phyloP scores from a whole-genome alignment of 2,888 invertebrate genomes.

The Agapostemon virescens region DNA sequence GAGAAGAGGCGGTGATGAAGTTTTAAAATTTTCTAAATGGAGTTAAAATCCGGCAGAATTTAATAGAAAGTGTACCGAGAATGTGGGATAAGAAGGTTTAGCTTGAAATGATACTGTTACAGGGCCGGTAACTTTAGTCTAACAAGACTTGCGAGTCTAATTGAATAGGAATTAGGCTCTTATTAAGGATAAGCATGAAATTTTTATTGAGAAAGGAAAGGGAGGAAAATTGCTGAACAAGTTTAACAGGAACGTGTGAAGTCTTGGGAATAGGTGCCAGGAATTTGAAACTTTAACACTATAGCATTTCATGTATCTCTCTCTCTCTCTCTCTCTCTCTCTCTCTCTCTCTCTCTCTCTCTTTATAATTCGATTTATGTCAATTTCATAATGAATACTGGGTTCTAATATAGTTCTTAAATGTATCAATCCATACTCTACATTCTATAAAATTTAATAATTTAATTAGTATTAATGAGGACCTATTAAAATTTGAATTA shows the following conservation, averaged over 20 bases:
- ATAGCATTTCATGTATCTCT: neutral
- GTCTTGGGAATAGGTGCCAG: neutral
- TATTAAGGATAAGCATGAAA: neutral
- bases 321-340: neutral
- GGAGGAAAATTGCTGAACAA: neutral
- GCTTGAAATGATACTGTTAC: conserved; percentile 27
- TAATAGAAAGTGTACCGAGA: conserved; percentile 12
- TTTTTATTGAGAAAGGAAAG: neutral
- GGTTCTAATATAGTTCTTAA: neutral
- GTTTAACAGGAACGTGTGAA: neutral
- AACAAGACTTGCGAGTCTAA: conserved; percentile 24
- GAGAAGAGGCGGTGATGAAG: neutral
- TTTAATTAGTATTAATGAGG: neutral
- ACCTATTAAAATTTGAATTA: neutral
- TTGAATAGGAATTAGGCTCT: conserved; percentile 27
- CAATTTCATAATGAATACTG: neutral
- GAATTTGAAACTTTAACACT: neutral
- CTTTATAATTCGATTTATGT: neutral
- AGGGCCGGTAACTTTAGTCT: conserved; percentile 6
- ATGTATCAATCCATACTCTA: neutral
- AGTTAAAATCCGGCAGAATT: conserved; percentile 15
- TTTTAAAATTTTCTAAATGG: conserved; percentile 27
- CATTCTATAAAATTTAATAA: neutral
- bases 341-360: neutral
- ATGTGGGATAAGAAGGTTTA: conserved; percentile 31